Evolutionary conservation across 2,797 vertebrate species (phyloP).

Genomic region (Loris lydekkerianus): DNA sequence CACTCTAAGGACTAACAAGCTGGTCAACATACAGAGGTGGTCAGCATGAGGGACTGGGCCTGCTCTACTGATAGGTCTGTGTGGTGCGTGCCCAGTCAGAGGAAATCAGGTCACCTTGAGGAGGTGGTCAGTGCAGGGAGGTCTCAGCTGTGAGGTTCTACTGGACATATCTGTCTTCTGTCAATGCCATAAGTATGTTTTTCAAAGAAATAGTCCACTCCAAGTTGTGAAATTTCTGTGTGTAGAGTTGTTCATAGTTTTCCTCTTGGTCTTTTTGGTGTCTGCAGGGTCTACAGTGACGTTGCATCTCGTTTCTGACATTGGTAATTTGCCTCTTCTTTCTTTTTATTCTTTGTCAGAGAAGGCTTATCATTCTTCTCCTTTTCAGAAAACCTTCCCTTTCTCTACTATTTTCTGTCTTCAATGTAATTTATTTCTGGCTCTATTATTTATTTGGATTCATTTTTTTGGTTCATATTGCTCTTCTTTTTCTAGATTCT

Average conservation of each 20-base stretch:
- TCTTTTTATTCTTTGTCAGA: not conserved
- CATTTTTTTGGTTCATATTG: not conserved
- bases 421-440: not conserved
- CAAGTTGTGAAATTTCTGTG: not conserved
- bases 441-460: not conserved
- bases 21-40: no score
- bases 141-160: no score
- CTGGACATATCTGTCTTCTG: not conserved
- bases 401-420: not conserved
- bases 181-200: accelerated
- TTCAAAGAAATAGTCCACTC: not conserved
- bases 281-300: not conserved
- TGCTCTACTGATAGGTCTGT: no score
- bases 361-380: not conserved
- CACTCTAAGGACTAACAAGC: no score
- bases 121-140: no score
- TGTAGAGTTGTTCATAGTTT: not conserved
- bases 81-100: no score
- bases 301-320: not conserved
- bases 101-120: no score
- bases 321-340: not conserved
- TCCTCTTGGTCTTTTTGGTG: not conserved
- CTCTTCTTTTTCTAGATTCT: not conserved
- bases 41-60: no score
- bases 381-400: not conserved